phyloP scores from a whole-genome alignment of 2,113 vertebrate species.

The Bathybates hornii region DNA sequence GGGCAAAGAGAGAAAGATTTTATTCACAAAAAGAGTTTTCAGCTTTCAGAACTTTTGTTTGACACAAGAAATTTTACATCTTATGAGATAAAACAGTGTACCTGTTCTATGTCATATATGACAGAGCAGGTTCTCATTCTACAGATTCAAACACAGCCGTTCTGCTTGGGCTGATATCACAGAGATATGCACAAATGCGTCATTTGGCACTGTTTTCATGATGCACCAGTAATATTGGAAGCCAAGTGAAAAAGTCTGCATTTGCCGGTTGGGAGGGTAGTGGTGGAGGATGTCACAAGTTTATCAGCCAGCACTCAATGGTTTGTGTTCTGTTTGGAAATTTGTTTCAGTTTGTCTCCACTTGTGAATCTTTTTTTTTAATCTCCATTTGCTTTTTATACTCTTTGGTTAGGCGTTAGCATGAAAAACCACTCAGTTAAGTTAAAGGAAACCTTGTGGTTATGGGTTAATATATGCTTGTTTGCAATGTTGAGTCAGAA shows the following conservation, averaged over 20 bases:
- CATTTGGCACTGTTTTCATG: not conserved
- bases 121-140: not conserved
- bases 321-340: not conserved
- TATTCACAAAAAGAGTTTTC: not conserved
- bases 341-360: not conserved
- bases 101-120: not conserved
- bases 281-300: not conserved
- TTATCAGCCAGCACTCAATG: not conserved
- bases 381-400: not conserved
- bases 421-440: not conserved
- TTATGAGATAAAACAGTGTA: not conserved
- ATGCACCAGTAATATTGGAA: not conserved
- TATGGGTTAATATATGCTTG: not conserved
- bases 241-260: not conserved
- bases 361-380: not conserved
- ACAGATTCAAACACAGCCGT: not conserved
- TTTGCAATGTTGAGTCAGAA: not conserved
- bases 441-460: not conserved
- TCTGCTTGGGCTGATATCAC: not conserved
- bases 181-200: not conserved
- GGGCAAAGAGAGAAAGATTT: not conserved
- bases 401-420: not conserved
- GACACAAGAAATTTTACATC: not conserved
- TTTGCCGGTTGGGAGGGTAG: not conserved
- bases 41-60: not conserved